phyloP scores from a whole-genome alignment of 2,888 invertebrate genomes.

The Clanis bilineata region DNA sequence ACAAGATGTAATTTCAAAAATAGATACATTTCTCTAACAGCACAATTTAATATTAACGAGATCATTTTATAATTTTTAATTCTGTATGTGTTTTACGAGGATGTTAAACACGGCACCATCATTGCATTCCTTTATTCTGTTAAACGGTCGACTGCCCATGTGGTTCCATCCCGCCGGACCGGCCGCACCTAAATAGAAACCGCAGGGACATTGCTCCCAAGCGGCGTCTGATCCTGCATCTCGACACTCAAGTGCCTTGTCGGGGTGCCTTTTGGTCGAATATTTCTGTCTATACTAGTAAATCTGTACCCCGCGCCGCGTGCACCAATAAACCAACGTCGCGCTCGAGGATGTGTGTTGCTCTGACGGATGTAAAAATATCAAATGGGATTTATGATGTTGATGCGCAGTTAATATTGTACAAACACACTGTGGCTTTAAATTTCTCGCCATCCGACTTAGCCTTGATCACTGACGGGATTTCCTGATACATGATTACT shows the following conservation, averaged over 20 bases:
- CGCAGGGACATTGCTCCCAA: constrained; percentile 80
- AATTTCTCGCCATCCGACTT: constrained; percentile 39
- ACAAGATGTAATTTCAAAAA: neutral
- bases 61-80: constrained; percentile 3
- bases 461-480: constrained; percentile 49
- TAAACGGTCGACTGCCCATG: constrained; percentile 70
- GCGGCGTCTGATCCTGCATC: constrained; percentile 66
- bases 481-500: constrained; percentile 46
- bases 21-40: neutral
- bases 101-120: constrained; percentile 46
- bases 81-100: constrained; percentile 23
- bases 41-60: neutral
- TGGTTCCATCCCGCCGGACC: constrained; percentile 73
- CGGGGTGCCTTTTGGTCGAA: constrained; percentile 53
- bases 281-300: constrained; percentile 27
- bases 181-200: constrained; percentile 82
- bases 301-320: constrained; percentile 16
- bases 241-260: constrained; percentile 67
- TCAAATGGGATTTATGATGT: constrained; percentile 37
- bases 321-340: constrained; percentile 20
- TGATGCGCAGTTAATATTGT: constrained; percentile 34
- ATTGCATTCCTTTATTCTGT: constrained; percentile 70
- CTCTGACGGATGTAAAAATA: constrained; percentile 32
- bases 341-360: constrained; percentile 13
- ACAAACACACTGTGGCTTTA: constrained; percentile 36